Evolutionary conservation across 2,888 invertebrate genomes (phyloP), one percentile per base, ranked within the genome.

Genomic region (Dasysyrphus albostriatus): DNA sequence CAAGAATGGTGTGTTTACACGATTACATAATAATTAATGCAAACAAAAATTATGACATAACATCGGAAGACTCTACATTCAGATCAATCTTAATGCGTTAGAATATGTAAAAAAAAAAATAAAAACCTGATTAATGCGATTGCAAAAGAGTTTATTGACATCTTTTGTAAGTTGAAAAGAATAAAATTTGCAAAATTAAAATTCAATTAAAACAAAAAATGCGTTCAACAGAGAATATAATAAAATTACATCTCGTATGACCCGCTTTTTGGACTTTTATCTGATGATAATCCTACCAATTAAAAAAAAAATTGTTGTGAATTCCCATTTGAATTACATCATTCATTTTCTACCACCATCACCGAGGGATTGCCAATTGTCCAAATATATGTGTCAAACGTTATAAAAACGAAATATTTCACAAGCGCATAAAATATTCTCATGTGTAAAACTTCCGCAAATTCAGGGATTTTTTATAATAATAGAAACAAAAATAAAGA

Each of bases 391-490:
- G 54, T 70, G 78, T 75, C 75, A 75, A 58, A 76, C 16, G 39
- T 34, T 24, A n/a, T n/a, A 24, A 47, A 65, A 47, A 16, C 14
- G 8, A 16, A 56, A 76, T 34, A 49, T 54, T 44, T 37, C 58
- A 16, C 49, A 19, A 79, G 29, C 24, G 32, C 37, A 37, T 54
- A 49, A 51, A 54, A 10, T 29, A 72, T 76, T 82, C 58, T 16
- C 73, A 56, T 47, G 72, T 72, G 72, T 72, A 76, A 59, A 74
- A 34, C 65, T 65, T 78, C 78, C 67, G 67, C 54, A 59, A 37
- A 73, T 44, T 77, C 73, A 34, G 59, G 24, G 8, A 56, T 37
- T 54, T 29, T 29, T 16, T 10, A 47, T 10, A 19, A 16, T 10
- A 12, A 12, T 54, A 29, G 51, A 54, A 51, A 24, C 51, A 47